phyloP scores from a whole-genome alignment of 2,113 vertebrate genomes.

The Brachirus orientalis region DNA sequence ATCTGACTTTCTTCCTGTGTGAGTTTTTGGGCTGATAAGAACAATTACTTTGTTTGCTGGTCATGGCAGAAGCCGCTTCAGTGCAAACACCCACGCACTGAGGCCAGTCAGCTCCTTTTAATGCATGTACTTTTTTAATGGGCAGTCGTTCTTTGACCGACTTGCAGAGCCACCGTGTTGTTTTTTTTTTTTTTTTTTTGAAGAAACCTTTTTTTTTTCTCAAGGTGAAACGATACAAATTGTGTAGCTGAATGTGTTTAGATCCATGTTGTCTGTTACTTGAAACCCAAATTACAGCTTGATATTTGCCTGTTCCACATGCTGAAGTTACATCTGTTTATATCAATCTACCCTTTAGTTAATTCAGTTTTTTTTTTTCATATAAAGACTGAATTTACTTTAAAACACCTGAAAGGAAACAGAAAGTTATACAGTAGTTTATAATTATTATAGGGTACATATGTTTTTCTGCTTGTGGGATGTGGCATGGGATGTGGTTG shows the following conservation, averaged over 20 bases:
- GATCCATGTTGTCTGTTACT: neutral
- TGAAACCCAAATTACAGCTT: too few species aligned
- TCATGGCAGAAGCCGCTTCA: constrained; percentile 42
- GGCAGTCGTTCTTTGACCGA: constrained; percentile 17
- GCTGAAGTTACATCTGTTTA: too few species aligned
- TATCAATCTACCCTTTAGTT: too few species aligned
- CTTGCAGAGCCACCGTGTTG: neutral
- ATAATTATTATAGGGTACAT: too few species aligned
- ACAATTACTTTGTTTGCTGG: constrained; percentile 53
- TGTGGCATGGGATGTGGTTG: too few species aligned
- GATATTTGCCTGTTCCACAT: too few species aligned
- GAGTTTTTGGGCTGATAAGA: constrained; percentile 47
- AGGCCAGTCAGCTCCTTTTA: constrained; percentile 30
- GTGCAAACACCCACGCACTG: constrained; percentile 43
- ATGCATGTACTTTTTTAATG: constrained; percentile 22
- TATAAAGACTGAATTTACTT: too few species aligned
- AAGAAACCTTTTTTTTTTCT: constrained; percentile 9
- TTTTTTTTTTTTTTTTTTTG: neutral
- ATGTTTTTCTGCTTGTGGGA: too few species aligned
- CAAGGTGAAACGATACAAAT: constrained; percentile 11
- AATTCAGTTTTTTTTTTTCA: too few species aligned
- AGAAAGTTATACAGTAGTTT: too few species aligned
- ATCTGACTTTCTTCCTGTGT: constrained; percentile 29
- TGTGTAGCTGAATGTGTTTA: neutral
- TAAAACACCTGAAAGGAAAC: too few species aligned